Percentiles rank a stretch among this genome's conserved stretches.
These are phyloP conservation scores for Pseudomyrmex pallidus DNA, from an alignment of 1,140 invertebrate species.

Conservation along the genomic window DNA sequence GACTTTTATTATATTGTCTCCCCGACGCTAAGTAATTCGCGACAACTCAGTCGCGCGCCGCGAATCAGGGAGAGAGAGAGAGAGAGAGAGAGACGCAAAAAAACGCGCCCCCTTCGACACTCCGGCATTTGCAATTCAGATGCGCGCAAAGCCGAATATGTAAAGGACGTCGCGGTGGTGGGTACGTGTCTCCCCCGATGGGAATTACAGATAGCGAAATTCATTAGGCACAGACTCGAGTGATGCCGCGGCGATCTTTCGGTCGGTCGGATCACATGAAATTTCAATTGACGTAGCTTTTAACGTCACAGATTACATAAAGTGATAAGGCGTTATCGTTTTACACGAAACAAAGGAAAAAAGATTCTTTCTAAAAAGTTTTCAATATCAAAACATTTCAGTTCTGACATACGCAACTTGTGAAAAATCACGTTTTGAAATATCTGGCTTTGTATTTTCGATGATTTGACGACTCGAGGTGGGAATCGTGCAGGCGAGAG, in stretches of 20 bases:
- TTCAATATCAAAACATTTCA: not conserved
- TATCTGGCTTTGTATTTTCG: not conserved
- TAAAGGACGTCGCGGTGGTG: conserved; percentile 29
- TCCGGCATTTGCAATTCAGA: conserved; percentile 52
- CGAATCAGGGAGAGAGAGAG: no score
- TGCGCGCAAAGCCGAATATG: conserved; percentile 47
- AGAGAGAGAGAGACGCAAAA: not conserved
- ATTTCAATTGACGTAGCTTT: conserved; percentile 47
- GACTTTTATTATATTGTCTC: conserved; percentile 1
- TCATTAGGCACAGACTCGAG: conserved; percentile 37
- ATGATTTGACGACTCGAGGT: not conserved
- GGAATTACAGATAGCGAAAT: conserved; percentile 53
- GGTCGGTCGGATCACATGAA: conserved; percentile 22
- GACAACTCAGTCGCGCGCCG: conserved; percentile 26
- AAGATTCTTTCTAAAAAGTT: not conserved
- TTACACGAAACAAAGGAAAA: no score
- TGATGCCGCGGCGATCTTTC: conserved; percentile 31
- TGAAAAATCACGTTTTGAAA: conserved; percentile 5
- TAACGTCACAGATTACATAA: conserved; percentile 14
- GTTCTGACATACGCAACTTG: conserved; percentile 8
- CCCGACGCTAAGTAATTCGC: conserved; percentile 27
- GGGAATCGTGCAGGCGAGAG: conserved; percentile 33
- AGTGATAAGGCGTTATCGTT: conserved; percentile 3
- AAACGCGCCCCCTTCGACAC: not conserved
- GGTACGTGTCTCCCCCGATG: conserved; percentile 26